Evolutionary conservation across 23 tunicate species (phyloP).

Genomic region (Pegea sp.): DNA sequence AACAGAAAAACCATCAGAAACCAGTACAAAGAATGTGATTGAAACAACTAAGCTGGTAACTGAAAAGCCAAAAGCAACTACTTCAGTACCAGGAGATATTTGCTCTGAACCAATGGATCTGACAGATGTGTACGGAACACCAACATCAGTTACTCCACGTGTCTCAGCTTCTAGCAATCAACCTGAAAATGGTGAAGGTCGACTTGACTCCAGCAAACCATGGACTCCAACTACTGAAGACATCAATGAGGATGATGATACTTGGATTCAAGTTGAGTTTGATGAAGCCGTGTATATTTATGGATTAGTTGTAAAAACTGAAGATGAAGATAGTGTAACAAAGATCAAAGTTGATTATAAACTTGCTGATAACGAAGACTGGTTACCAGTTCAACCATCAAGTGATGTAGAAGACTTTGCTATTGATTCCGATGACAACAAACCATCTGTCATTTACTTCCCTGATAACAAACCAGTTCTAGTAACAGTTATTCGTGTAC

Average conservation of each 20-base stretch:
- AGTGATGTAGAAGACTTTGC: conserved; percentile 4
- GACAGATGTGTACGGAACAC: not conserved
- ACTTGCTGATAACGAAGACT: not conserved
- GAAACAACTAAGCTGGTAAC: no score
- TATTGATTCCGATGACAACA: conserved; percentile 3
- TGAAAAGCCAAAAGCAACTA: no score
- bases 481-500: conserved; percentile 14
- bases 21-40: no score
- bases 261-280: conserved; percentile 42
- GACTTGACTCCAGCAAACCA: conserved; percentile 8
- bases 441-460: conserved; percentile 4
- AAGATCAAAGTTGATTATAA: conserved; percentile 16
- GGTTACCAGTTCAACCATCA: conserved; percentile 2
- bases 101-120: conserved; percentile 1
- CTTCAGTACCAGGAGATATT: no score
- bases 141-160: not conserved
- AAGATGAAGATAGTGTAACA: conserved; percentile 3
- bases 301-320: conserved; percentile 25
- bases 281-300: conserved; percentile 43
- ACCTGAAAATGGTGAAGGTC: conserved; percentile 3
- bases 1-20: no score
- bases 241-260: not conserved
- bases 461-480: conserved; percentile 3
- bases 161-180: conserved; percentile 15
- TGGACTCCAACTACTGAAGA: conserved; percentile 39